A percentile compares a stretch with the other conserved stretches of the same genome.
phyloP scores from a whole-genome alignment of 64 coral and sea anemone species.

The Pachyseris speciosa region DNA sequence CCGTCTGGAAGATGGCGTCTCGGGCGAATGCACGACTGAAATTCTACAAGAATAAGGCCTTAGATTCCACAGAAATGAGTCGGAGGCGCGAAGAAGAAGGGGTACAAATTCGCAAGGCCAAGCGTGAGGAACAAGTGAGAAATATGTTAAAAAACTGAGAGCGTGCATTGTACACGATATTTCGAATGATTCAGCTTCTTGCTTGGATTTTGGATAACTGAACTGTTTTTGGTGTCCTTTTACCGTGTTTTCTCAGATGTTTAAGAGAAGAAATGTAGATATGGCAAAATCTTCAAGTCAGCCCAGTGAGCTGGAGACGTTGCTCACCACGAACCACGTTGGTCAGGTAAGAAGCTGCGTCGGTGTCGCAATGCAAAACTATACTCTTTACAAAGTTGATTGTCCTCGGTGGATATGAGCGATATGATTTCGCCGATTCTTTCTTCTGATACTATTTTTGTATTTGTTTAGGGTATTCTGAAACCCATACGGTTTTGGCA shows the following conservation, averaged over 20 bases:
- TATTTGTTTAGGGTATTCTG: no score
- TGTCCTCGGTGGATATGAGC: not conserved
- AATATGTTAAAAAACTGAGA: not conserved
- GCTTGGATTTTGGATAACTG: not conserved
- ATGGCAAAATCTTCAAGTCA: slow-evolving; percentile 32
- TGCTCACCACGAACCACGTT: slow-evolving; percentile 76
- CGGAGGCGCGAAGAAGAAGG: slow-evolving; percentile 98
- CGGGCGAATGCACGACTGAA: slow-evolving; percentile 87
- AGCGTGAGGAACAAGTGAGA: slow-evolving; percentile 95
- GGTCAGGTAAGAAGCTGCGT: slow-evolving; percentile 42
- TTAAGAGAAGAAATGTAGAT: slow-evolving; percentile 98
- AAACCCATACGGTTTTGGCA: no score
- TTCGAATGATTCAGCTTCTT: not conserved
- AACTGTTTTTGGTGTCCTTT: not conserved
- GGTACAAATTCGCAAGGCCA: slow-evolving; percentile 94
- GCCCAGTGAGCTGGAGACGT: slow-evolving; percentile 74
- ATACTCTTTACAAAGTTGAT: not conserved
- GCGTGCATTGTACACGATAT: not conserved
- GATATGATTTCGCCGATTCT: no score
- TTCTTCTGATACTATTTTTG: no score
- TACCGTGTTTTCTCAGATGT: slow-evolving; percentile 74
- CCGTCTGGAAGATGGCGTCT: slow-evolving; percentile 78
- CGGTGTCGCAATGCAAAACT: not conserved
- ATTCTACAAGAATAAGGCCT: slow-evolving; percentile 97
- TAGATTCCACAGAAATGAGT: slow-evolving; percentile 93